Conservation (phyloP, 2,797 vertebrate species). For the Anisognathus igniventris region DNA sequence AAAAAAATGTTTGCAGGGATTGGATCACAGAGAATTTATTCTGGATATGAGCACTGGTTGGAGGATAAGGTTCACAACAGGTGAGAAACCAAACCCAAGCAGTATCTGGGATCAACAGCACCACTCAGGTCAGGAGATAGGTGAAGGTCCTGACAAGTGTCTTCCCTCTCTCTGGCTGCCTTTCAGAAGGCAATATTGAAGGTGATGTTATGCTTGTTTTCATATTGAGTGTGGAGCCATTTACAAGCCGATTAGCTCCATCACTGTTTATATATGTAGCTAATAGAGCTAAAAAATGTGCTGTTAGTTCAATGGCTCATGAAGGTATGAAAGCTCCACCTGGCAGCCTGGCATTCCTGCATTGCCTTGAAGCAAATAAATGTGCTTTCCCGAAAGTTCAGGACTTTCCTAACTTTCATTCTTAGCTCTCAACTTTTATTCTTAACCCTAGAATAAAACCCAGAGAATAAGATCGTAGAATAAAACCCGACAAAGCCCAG, state of each 20-base stretch:
- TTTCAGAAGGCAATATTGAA: background rate
- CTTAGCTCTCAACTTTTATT: background rate
- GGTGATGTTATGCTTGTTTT: background rate
- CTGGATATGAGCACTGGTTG: background rate
- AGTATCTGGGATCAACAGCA: background rate
- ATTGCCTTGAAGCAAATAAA: background rate
- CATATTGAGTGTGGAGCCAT: background rate
- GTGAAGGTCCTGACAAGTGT: background rate
- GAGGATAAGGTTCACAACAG: background rate
- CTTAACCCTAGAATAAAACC: background rate
- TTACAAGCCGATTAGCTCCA: background rate
- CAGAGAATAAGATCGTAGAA: background rate
- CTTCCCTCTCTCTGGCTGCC: background rate
- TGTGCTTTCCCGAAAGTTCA: background rate
- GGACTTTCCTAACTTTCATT: background rate
- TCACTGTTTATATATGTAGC: background rate
- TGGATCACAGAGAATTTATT: background rate
- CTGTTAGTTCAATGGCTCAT: background rate
- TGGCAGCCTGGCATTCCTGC: background rate
- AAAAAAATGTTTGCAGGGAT: background rate
- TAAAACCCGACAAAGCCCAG: background rate
- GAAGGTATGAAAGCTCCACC: background rate
- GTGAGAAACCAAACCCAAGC: background rate
- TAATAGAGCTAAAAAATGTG: conserved; percentile 10
- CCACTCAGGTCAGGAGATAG: background rate